Evolutionary conservation across 2,888 invertebrate species (phyloP).

Genomic region (Nemoura dubitans): DNA sequence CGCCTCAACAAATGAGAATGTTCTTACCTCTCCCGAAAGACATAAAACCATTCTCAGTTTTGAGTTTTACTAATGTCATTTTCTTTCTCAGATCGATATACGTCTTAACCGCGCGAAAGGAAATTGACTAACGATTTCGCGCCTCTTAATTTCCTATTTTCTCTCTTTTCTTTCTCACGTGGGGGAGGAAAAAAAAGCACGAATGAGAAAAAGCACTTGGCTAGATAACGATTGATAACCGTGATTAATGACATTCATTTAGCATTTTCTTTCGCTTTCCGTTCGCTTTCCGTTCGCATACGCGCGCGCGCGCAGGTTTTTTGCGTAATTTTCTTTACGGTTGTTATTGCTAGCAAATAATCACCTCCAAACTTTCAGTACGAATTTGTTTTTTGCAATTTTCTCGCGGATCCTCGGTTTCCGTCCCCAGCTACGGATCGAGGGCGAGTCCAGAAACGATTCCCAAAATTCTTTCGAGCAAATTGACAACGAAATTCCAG

Average conservation of each 20-base stretch:
- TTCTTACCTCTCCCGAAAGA: conserved; percentile 28
- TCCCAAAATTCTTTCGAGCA: conserved; percentile 33
- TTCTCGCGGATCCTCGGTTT: conserved; percentile 37
- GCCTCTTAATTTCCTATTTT: conserved; percentile 37
- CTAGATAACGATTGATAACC: conserved; percentile 24
- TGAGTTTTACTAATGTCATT: conserved; percentile 30
- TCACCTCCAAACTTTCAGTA: conserved; percentile 46
- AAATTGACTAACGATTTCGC: conserved; percentile 30
- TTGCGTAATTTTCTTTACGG: neutral
- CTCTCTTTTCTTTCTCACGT: conserved; percentile 8
- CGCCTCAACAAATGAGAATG: neutral
- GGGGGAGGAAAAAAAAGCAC: neutral
- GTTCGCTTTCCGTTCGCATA: neutral
- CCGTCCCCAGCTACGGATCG: conserved; percentile 46
- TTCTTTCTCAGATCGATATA: conserved; percentile 18
- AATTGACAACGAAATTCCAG: conserved; percentile 18
- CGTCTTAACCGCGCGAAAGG: neutral
- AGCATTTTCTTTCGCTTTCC: conserved; percentile 22
- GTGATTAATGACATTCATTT: conserved; percentile 39
- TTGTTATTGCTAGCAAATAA: conserved; percentile 17
- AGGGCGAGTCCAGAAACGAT: conserved; percentile 36
- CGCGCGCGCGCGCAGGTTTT: too few relatives aligned
- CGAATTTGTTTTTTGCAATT: conserved; percentile 47
- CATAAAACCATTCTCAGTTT: neutral
- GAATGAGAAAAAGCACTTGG: conserved; percentile 40